These are phyloP conservation scores for Odontocolon sp. DNA, from an alignment of 2,888 invertebrate species.

Conservation along the genomic window DNA sequence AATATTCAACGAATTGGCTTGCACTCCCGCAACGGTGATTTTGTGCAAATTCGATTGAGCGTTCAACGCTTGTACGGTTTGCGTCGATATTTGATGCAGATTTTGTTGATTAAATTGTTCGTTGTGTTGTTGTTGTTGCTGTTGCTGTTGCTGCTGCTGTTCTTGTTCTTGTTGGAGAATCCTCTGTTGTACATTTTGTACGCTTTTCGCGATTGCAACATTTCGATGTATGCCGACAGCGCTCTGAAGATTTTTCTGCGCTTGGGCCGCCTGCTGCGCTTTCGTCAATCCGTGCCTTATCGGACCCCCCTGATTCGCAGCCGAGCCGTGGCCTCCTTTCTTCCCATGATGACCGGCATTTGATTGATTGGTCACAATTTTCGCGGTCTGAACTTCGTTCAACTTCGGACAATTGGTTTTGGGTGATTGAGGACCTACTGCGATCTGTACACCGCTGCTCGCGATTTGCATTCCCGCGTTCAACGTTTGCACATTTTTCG, in stretches of 20 bases:
- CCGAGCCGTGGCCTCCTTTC: slow-evolving; percentile 16
- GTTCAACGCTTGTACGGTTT: slow-evolving; percentile 75
- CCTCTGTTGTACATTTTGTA: slow-evolving; percentile 68
- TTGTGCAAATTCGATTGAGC: slow-evolving; percentile 76
- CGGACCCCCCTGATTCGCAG: slow-evolving; percentile 53
- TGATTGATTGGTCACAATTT: slow-evolving; percentile 43
- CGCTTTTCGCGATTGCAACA: slow-evolving; percentile 71
- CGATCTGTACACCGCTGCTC: slow-evolving; percentile 57
- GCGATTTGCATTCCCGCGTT: slow-evolving; percentile 60
- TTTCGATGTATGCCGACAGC: slow-evolving; percentile 66
- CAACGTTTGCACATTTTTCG: slow-evolving; percentile 56
- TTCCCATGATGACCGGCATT: slow-evolving; percentile 49
- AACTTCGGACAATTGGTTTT: slow-evolving; percentile 59
- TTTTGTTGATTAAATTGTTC: slow-evolving; percentile 74
- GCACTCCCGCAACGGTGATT: slow-evolving; percentile 65
- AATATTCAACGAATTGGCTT: slow-evolving; percentile 69
- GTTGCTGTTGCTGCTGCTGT: slow-evolving; percentile 54
- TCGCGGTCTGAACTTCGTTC: slow-evolving; percentile 46
- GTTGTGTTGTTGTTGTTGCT: slow-evolving; percentile 37
- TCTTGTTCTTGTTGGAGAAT: slow-evolving; percentile 67
- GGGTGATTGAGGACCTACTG: slow-evolving; percentile 54
- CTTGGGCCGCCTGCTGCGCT: slow-evolving; percentile 52
- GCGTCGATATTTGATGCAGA: slow-evolving; percentile 75
- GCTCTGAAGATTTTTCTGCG: slow-evolving; percentile 61
- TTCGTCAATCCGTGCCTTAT: slow-evolving; percentile 55